phyloP scores from a whole-genome alignment of 2,113 vertebrate species.

The Zosterops lateralis region DNA sequence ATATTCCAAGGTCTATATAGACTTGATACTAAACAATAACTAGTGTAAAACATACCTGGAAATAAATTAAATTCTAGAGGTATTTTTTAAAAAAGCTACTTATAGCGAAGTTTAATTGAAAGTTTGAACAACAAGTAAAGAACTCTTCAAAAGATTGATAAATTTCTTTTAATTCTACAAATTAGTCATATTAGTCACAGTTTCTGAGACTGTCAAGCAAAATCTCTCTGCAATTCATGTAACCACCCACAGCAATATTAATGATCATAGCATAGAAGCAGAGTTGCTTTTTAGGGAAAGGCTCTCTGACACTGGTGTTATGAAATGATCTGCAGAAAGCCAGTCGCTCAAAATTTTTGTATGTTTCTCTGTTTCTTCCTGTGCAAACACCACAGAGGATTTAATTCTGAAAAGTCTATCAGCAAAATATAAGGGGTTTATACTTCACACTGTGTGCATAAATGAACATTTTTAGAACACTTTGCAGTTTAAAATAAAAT shows the following conservation, averaged over 20 bases:
- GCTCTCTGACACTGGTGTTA: neutral
- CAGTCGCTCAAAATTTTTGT: neutral
- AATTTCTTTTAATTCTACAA: neutral
- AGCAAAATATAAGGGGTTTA: neutral
- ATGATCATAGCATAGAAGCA: neutral
- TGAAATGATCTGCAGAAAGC: neutral
- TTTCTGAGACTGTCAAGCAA: neutral
- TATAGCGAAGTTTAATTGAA: neutral
- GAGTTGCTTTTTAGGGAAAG: neutral
- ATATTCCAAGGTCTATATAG: neutral
- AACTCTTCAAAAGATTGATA: neutral
- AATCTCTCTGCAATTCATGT: neutral
- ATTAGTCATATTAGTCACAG: neutral
- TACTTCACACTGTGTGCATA: neutral
- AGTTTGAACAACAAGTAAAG: neutral
- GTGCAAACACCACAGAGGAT: neutral
- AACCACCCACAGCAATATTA: neutral
- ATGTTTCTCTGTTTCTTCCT: neutral
- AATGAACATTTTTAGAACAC: neutral
- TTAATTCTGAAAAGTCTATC: neutral
- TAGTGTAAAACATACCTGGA: neutral
- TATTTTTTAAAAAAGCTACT: neutral
- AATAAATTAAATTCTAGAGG: neutral
- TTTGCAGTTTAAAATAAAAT: neutral
- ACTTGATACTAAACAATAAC: neutral